A percentile compares a stretch with the other conserved stretches of the same genome.
phyloP scores from a whole-genome alignment of 2,797 vertebrate species.

The Coregonus sp. region DNA sequence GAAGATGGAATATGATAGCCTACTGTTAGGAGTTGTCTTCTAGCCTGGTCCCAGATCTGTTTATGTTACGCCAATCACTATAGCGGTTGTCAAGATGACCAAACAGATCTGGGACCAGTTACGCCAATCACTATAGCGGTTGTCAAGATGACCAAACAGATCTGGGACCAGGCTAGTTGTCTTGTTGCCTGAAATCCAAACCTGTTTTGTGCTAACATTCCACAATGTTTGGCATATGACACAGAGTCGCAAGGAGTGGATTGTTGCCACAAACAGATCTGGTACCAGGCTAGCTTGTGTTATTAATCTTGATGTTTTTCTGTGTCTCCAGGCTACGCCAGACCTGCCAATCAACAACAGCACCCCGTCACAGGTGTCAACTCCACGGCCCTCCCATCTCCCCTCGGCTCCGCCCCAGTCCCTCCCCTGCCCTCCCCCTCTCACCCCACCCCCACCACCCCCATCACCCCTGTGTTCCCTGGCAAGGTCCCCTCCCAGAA shows the following conservation, averaged over 20 bases:
- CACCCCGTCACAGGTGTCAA: conserved; percentile 69
- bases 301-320: conserved; percentile 30
- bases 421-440: conserved; percentile 80
- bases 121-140: neutral
- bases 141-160: neutral
- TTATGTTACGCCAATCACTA: neutral
- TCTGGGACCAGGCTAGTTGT: neutral
- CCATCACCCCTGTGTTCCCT: conserved; percentile 84
- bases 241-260: neutral
- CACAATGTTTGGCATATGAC: neutral
- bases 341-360: conserved; percentile 86
- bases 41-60: no score
- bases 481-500: conserved; percentile 83
- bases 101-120: neutral
- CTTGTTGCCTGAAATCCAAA: neutral
- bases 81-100: neutral
- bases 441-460: conserved; percentile 79
- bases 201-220: neutral
- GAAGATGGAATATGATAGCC: neutral
- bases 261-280: neutral
- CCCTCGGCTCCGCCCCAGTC: conserved; percentile 83
- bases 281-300: neutral
- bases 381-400: conserved; percentile 79
- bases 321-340: conserved; percentile 81
- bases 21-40: neutral